A percentile compares a stretch with the other conserved stretches of the same genome.
Conservation (phyloP, 2,113 vertebrate species). For the Sinocyclocheilus grahami region DNA sequence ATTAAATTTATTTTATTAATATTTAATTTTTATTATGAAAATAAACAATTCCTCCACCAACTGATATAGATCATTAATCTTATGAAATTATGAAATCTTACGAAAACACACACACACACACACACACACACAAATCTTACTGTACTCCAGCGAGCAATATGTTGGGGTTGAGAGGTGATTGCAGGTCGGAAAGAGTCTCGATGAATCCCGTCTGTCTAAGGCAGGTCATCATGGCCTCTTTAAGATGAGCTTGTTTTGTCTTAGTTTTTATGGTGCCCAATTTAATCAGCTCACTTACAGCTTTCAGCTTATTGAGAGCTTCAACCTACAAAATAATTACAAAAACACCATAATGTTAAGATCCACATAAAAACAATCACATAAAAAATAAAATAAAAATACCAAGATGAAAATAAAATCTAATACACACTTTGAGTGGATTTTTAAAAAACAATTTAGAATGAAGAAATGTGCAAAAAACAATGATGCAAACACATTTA, state of each 20-base stretch:
- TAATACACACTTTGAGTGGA: not conserved
- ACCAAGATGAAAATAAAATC: not conserved
- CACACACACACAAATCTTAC: slow-evolving; percentile 75
- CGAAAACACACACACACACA: too few species aligned
- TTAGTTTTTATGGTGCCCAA: slow-evolving; percentile 90
- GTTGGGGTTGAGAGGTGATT: slow-evolving; percentile 92
- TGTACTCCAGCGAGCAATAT: slow-evolving; percentile 90
- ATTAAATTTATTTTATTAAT: too few species aligned
- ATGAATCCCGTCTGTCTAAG: slow-evolving; percentile 91
- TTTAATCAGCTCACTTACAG: slow-evolving; percentile 94
- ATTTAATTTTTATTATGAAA: not conserved
- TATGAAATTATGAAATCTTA: not conserved
- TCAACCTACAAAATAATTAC: slow-evolving; percentile 81
- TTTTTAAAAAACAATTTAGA: not conserved
- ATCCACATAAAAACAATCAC: not conserved
- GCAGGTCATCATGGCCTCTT: slow-evolving; percentile 92
- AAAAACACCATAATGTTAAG: not conserved
- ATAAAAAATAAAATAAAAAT: not conserved
- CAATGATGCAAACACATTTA: not conserved
- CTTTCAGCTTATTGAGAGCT: slow-evolving; percentile 94
- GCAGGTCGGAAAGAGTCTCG: slow-evolving; percentile 90
- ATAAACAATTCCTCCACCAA: not conserved
- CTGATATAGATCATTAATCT: not conserved
- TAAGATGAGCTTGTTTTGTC: slow-evolving; percentile 90
- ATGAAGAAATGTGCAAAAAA: not conserved